These are phyloP conservation scores for Chloropsis cyanopogon DNA, from an alignment of 2,113 vertebrate species.

Conservation along the genomic window DNA sequence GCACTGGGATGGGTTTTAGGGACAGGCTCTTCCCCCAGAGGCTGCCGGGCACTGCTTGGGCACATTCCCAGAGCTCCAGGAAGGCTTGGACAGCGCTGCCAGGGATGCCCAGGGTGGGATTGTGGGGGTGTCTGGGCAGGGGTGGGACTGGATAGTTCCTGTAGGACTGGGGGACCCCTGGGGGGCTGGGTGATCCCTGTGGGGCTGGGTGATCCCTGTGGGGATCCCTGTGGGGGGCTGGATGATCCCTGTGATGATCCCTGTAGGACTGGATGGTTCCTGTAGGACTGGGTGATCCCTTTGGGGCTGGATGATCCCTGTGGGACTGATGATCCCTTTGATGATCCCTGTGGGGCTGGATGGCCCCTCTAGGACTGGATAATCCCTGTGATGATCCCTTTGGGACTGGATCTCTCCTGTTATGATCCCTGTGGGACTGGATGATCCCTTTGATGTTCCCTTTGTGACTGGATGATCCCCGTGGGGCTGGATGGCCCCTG, in stretches of 20 bases:
- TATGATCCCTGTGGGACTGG: neutral
- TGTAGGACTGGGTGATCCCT: neutral
- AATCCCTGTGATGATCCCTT: no score
- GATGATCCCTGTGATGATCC: no score
- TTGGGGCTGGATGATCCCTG: neutral
- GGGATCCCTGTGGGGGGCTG: no score
- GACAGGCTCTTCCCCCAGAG: neutral
- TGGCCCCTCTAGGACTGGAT: no score
- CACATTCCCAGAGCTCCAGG: neutral
- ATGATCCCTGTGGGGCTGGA: neutral
- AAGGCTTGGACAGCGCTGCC: neutral
- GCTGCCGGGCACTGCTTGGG: neutral
- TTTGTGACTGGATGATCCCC: neutral
- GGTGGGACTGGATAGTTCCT: neutral
- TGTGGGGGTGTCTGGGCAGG: neutral
- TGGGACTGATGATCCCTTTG: no score
- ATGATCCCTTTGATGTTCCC: rapidly evolving
- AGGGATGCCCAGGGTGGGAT: no score
- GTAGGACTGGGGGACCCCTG: neutral
- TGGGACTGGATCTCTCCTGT: no score
- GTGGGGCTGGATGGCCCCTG: no score
- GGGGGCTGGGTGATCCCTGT: no score
- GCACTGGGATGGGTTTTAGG: no score
- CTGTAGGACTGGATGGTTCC: no score
- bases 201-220: neutral